A percentile compares a stretch with the other conserved stretches of the same genome.
Evolutionary conservation across 2,113 vertebrate species (phyloP).

Genomic region (Climacteris rufus): DNA sequence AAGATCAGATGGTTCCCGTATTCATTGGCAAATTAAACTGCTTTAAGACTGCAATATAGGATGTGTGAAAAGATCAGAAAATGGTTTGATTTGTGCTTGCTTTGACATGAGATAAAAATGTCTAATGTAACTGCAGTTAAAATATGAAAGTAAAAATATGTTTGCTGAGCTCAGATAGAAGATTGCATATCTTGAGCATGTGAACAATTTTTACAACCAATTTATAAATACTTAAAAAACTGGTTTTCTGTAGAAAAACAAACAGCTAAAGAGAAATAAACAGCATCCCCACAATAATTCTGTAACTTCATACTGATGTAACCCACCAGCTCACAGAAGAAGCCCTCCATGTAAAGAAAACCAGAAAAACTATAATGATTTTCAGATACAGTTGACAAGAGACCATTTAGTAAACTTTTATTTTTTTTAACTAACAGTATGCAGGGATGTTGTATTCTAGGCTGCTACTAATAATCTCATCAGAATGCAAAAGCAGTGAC

Average conservation of each 20-base stretch:
- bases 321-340: slow-evolving; percentile 70
- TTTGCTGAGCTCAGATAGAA: slow-evolving; percentile 2
- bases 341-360: slow-evolving; percentile 66
- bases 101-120: slow-evolving; percentile 12
- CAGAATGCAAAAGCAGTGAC: slow-evolving; percentile 90
- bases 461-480: slow-evolving; percentile 90
- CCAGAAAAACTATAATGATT: slow-evolving; percentile 79
- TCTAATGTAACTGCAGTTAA: slow-evolving; percentile 7
- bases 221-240: slow-evolving; percentile 47
- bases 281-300: slow-evolving; percentile 56
- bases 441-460: slow-evolving; percentile 81
- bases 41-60: background rate
- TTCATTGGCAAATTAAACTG: slow-evolving; percentile 9
- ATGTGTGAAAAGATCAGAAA: slow-evolving; percentile 26
- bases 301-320: slow-evolving; percentile 67
- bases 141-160: background rate
- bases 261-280: slow-evolving; percentile 44
- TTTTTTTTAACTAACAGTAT: slow-evolving; percentile 86
- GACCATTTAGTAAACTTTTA: slow-evolving; percentile 87
- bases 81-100: background rate
- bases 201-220: slow-evolving; percentile 36
- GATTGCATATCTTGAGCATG: background rate
- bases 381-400: slow-evolving; percentile 87
- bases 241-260: slow-evolving; percentile 21
- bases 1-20: slow-evolving; percentile 41